Evolutionary conservation across 2,888 invertebrate genomes (phyloP).

Genomic region (Drosophila peninsularis): DNA sequence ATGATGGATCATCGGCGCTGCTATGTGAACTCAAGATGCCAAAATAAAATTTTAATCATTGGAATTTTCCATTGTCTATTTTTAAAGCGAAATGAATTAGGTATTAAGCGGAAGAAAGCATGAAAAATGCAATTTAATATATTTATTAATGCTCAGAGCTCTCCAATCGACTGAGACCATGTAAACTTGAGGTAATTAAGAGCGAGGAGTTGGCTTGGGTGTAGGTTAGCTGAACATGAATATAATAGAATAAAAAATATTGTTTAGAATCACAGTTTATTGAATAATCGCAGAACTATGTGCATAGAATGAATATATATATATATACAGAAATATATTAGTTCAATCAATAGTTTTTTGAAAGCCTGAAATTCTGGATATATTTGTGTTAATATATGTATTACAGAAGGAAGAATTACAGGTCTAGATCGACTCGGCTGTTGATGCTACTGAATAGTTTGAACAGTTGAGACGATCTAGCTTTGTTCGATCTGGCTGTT

Average conservation of each 20-base stretch:
- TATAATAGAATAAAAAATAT: not conserved
- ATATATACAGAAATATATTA: too few relatives aligned
- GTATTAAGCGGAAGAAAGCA: slow-evolving; percentile 38
- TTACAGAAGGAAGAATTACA: too few relatives aligned
- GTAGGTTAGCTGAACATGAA: too few relatives aligned
- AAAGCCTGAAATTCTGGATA: too few relatives aligned
- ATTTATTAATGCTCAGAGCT: slow-evolving; percentile 17
- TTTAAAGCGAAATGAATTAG: slow-evolving; percentile 10
- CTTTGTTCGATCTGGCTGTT: too few relatives aligned
- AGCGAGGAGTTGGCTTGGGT: not conserved
- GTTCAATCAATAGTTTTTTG: too few relatives aligned
- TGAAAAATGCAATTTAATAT: slow-evolving; percentile 17
- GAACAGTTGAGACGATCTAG: too few relatives aligned
- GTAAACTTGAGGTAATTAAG: slow-evolving; percentile 32
- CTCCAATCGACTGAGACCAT: slow-evolving; percentile 27
- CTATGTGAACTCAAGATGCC: slow-evolving; percentile 4
- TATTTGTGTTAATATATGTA: too few relatives aligned
- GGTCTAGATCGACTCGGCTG: too few relatives aligned
- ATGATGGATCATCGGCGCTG: slow-evolving; percentile 50
- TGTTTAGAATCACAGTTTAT: not conserved
- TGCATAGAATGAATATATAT: too few relatives aligned
- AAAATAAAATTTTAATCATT: slow-evolving; percentile 7
- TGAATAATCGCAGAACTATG: not conserved
- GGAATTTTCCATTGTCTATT: slow-evolving; percentile 23
- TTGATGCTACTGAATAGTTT: too few relatives aligned